Base-by-base conservation (phyloP, 2,113 vertebrate species). In the Nannobrachium achirus region DNA sequence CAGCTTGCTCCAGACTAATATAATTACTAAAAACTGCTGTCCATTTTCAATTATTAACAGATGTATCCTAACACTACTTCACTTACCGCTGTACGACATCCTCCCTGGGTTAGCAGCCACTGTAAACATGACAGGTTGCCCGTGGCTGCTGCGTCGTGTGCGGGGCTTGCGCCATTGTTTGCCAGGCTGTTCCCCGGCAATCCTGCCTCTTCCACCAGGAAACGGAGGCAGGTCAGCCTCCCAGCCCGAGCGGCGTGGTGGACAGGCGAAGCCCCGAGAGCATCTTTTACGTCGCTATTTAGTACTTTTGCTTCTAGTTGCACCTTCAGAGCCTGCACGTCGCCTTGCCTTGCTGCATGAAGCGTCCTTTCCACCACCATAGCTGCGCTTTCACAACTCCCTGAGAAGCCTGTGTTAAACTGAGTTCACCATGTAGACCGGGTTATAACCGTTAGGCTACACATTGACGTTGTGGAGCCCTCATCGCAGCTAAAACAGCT, bases 101-200 rank as follows among this genome's bases (percentile, higher is more conserved):
- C 95, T 18, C 95, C 97, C 66, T 94, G 92, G 7, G 89, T 92
- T 66, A 98, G 92, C 80, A 99, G 93, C 97, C 97, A 99, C 92
- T 97, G 95, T 44, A 98, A 78, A 82, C 97, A 98, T 73, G 89
- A 65, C 83, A 98, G 92, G 91, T 96, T 94, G 48, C 97, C 97
- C 7, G 97, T 98, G 89, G 97, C 97, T 1, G 96, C 96, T 13
- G 97, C 96, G 82, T 98, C 97, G 79, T 98, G 97, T 52, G 94
- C 97, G 8, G 96, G 93, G 1, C 92, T 97, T 16, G 97, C 97
- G 11, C 97, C 95, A 75, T 98, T 98, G 64, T 91, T 93, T 1
- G 96, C 96, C 53, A 93, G 73, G 73, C 87, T 83, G 68, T 89
- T 86, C 1, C 92, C 93, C 13, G 89, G 83, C 58, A 96, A 85